A percentile compares a stretch with the other conserved stretches of the same genome.
Evolutionary conservation across 2,888 invertebrate genomes (phyloP).

Genomic region (Trisateles emortualis): DNA sequence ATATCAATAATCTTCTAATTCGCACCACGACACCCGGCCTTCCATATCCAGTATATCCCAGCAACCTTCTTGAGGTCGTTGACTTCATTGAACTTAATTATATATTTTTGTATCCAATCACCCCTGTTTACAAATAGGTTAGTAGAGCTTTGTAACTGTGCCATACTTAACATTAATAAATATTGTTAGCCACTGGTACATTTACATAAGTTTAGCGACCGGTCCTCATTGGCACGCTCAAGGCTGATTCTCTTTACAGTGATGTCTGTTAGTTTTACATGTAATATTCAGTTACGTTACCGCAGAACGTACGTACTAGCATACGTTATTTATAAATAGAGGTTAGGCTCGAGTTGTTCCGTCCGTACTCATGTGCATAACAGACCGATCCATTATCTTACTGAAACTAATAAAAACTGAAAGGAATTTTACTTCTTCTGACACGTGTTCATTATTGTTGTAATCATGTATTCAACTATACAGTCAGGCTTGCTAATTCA

Average conservation of each 20-base stretch:
- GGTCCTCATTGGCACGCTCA: conserved; percentile 53
- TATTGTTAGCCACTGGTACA: conserved; percentile 14
- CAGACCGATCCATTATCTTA: conserved; percentile 81
- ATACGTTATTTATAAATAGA: conserved; percentile 82
- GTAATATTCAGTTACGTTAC: conserved; percentile 78
- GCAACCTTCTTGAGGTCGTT: too few relatives aligned
- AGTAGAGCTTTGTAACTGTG: background rate
- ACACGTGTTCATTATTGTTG: conserved; percentile 50
- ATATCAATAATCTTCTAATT: too few relatives aligned
- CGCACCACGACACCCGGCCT: too few relatives aligned
- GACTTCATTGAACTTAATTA: too few relatives aligned
- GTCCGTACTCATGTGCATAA: conserved; percentile 71
- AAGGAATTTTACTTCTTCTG: conserved; percentile 71
- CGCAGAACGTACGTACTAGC: conserved; percentile 64
- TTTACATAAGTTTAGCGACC: conserved; percentile 43
- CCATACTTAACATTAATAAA: background rate
- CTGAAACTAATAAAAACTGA: conserved; percentile 80
- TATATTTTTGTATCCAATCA: too few relatives aligned
- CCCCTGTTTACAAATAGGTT: too few relatives aligned
- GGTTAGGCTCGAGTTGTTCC: conserved; percentile 72
- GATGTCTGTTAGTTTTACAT: conserved; percentile 71
- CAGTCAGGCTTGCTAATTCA: conserved; percentile 20
- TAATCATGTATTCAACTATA: conserved; percentile 19
- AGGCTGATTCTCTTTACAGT: conserved; percentile 63
- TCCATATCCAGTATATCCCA: too few relatives aligned